A percentile compares a stretch with the other conserved stretches of the same genome.
These are phyloP conservation scores for Augochlorella aurata DNA, from an alignment of 2,888 invertebrate genomes.

Conservation along the genomic window DNA sequence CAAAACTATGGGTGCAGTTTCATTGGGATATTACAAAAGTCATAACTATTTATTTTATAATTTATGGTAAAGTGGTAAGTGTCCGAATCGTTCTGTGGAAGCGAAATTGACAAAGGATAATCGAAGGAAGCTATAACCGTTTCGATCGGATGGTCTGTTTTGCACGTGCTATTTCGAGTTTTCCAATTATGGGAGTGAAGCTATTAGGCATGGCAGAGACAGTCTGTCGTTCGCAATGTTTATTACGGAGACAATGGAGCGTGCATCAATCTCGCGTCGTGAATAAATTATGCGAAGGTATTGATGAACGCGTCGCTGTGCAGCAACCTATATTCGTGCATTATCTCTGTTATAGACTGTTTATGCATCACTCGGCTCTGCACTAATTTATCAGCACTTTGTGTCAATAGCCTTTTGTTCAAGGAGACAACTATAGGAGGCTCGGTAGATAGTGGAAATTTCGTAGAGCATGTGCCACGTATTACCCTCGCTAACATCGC, in stretches of 20 bases:
- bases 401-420: constrained; percentile 42
- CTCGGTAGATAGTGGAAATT: constrained; percentile 18
- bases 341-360: constrained; percentile 39
- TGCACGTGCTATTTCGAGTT: background rate
- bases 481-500: constrained; percentile 13
- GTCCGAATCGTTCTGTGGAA: too few relatives aligned
- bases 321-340: constrained; percentile 19
- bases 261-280: constrained; percentile 14
- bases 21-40: too few relatives aligned
- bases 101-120: too few relatives aligned
- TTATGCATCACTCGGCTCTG: constrained; percentile 41
- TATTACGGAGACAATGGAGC: background rate
- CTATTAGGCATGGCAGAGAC: background rate
- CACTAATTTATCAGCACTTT: constrained; percentile 34
- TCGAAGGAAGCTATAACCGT: background rate
- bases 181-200: background rate
- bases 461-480: constrained; percentile 3
- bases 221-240: constrained; percentile 1
- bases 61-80: too few relatives aligned
- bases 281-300: constrained; percentile 21
- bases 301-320: constrained; percentile 27
- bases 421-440: constrained; percentile 23
- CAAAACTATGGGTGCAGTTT: too few relatives aligned
- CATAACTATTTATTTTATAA: too few relatives aligned
- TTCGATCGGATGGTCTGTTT: background rate